Percentiles rank a stretch among this genome's conserved stretches.
Evolutionary conservation across 2,888 invertebrate genomes (phyloP).

Genomic region (Drosophila borealis): DNA sequence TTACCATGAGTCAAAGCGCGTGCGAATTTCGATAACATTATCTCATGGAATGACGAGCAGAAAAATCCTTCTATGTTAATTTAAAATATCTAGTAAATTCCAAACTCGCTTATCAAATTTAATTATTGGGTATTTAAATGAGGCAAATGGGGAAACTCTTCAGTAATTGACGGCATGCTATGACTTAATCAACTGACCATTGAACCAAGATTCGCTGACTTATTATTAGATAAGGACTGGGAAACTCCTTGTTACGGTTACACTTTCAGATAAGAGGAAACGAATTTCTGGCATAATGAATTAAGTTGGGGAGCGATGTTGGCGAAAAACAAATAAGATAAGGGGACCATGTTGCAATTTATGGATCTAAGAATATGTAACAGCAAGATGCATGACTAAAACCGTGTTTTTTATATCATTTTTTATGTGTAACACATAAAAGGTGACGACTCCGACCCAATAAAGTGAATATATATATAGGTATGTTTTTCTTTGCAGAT

Average conservation of each 20-base stretch:
- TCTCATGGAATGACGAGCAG: neutral
- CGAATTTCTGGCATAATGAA: neutral
- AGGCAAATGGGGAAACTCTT: neutral
- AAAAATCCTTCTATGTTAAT: constrained; percentile 6
- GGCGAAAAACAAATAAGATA: neutral
- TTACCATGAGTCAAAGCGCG: neutral
- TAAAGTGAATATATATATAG: too few relatives aligned
- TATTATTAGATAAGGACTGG: neutral
- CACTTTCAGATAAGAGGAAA: neutral
- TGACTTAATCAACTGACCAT: neutral
- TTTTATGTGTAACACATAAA: too few relatives aligned
- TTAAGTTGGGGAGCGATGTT: neutral
- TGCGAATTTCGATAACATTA: neutral
- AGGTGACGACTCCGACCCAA: too few relatives aligned
- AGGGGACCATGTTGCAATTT: too few relatives aligned
- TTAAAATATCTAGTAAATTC: constrained; percentile 9
- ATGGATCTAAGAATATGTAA: too few relatives aligned
- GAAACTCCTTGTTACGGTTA: constrained; percentile 1
- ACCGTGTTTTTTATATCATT: too few relatives aligned
- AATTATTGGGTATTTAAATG: neutral
- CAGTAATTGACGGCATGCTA: neutral
- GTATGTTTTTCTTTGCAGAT: too few relatives aligned
- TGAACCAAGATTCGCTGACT: neutral
- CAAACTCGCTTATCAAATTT: constrained; percentile 11
- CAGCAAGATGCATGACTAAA: too few relatives aligned